Conservation (phyloP, 2,797 vertebrate genomes). For the Lacerta viridis region DNA sequence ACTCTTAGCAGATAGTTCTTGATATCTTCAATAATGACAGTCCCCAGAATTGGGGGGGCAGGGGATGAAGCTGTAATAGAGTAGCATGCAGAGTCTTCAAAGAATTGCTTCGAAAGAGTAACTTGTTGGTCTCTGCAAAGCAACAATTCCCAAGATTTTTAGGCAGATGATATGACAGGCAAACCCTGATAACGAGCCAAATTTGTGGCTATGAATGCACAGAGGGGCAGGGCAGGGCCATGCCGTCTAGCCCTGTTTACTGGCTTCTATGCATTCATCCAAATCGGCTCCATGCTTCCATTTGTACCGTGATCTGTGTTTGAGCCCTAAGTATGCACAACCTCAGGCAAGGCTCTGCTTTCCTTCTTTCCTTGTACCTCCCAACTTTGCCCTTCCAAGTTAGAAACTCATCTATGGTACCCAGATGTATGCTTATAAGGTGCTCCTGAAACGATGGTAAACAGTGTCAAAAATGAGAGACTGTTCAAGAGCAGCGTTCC, state of each 20-base stretch:
- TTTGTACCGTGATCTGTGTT: too few relatives aligned
- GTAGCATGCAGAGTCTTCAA: background rate
- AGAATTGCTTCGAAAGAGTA: background rate
- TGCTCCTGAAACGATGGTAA: conserved; percentile 45
- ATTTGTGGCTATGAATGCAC: conserved; percentile 2
- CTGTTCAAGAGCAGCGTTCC: conserved; percentile 67
- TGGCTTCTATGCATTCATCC: background rate
- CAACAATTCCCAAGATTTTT: background rate
- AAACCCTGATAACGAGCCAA: background rate
- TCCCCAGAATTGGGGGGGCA: background rate
- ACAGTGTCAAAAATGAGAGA: conserved; percentile 77
- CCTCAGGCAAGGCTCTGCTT: background rate
- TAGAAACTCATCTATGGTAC: background rate
- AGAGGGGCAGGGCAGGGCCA: background rate
- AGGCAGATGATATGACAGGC: background rate
- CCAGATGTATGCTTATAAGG: conserved; percentile 2
- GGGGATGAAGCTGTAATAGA: background rate
- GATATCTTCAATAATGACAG: background rate
- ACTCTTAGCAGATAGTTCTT: background rate
- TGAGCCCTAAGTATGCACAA: background rate
- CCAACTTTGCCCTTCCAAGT: background rate
- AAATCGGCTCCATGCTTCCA: background rate
- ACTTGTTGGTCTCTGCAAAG: background rate
- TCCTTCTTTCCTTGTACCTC: background rate
- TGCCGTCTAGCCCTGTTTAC: background rate